These are phyloP conservation scores for Odontamblyopus rebecca DNA, from an alignment of 2,797 vertebrate genomes.

Conservation along the genomic window DNA sequence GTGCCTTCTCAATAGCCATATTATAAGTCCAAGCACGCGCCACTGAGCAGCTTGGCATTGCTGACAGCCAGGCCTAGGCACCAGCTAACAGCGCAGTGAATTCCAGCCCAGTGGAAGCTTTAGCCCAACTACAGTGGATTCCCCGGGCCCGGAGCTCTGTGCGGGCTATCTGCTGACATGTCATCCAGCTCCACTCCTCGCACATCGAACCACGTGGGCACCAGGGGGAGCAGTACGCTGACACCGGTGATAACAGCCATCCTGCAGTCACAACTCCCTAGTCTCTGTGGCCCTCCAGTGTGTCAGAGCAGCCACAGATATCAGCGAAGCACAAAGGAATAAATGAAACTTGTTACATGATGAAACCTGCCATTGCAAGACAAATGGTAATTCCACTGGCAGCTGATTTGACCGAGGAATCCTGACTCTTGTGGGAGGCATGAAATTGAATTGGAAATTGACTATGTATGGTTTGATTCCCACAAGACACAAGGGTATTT, in stretches of 20 bases:
- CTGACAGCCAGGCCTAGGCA: conserved; percentile 72
- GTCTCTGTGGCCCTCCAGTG: conserved; percentile 34
- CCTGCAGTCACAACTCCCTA: conserved; percentile 39
- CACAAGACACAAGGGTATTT: conserved; percentile 52
- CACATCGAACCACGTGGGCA: conserved; percentile 41
- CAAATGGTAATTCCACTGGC: conserved; percentile 51
- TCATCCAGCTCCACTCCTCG: conserved; percentile 56
- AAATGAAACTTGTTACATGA: conserved; percentile 36
- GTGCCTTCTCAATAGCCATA: conserved; percentile 68
- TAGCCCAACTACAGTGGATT: conserved; percentile 72
- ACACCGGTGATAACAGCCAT: conserved; percentile 65
- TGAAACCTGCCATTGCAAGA: conserved; percentile 31
- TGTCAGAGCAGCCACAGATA: conserved; percentile 44
- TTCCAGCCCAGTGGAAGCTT: conserved; percentile 73
- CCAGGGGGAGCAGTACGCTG: conserved; percentile 47
- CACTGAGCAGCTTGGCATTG: conserved; percentile 72
- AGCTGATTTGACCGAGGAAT: conserved; percentile 37
- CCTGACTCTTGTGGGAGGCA: conserved; percentile 32
- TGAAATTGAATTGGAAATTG: conserved; percentile 54
- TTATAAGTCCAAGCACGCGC: conserved; percentile 75
- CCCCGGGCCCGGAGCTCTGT: conserved; percentile 61
- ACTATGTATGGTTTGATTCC: conserved; percentile 32
- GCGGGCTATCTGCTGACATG: conserved; percentile 59
- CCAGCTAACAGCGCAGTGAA: conserved; percentile 70
- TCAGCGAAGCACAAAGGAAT: conserved; percentile 14